A percentile compares a stretch with the other conserved stretches of the same genome.
Conservation (phyloP, 2,113 vertebrate genomes). For the Fulica atra region DNA sequence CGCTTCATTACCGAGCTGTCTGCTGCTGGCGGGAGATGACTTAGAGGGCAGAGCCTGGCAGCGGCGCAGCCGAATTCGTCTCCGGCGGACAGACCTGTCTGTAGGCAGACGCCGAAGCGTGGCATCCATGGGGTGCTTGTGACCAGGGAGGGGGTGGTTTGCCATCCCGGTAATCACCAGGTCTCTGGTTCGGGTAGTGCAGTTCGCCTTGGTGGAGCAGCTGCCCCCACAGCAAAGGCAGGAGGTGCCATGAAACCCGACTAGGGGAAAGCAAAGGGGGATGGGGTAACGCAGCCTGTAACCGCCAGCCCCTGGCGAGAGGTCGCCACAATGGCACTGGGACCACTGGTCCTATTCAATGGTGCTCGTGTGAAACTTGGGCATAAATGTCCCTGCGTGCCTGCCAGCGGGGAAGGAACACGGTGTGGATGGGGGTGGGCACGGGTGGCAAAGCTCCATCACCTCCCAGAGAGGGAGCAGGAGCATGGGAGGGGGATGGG, state of each 20-base stretch:
- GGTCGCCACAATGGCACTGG: background rate
- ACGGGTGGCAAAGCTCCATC: background rate
- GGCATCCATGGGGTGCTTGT: fast-evolving
- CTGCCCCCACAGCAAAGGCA: background rate
- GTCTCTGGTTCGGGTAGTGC: fast-evolving
- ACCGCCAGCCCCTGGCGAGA: fast-evolving
- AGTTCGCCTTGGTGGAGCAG: fast-evolving
- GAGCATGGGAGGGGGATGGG: background rate
- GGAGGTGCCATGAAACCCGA: background rate
- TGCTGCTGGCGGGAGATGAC: constrained; percentile 60
- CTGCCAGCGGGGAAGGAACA: fast-evolving
- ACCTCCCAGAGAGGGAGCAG: fast-evolving
- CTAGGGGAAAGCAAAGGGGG: background rate
- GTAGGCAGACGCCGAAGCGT: background rate
- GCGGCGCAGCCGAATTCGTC: background rate
- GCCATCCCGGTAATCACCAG: background rate
- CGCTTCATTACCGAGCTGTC: constrained; percentile 70
- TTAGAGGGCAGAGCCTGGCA: constrained; percentile 45
- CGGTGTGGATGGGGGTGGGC: background rate
- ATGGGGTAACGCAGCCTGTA: fast-evolving
- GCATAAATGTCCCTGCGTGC: fast-evolving
- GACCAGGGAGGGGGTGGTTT: fast-evolving
- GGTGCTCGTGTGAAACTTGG: fast-evolving
- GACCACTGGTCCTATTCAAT: background rate
- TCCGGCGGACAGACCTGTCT: background rate